Base-by-base conservation (phyloP, 1,140 invertebrate genomes). In the Matsumurasca onukii region DNA sequence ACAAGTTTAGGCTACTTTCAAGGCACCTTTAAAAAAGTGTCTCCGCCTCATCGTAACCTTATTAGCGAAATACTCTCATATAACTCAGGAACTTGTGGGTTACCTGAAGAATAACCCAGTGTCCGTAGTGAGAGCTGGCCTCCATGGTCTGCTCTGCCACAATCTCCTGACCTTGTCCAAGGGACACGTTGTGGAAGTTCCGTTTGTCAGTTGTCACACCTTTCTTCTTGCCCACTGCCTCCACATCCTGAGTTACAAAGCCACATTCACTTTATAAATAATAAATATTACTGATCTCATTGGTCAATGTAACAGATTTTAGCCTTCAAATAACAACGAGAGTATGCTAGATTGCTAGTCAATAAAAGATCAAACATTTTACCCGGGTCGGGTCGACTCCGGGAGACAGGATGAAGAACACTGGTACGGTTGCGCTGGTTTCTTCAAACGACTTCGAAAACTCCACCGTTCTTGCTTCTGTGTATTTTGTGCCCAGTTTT, bases 361-460 rank as follows among this genome's bases (percentile, higher is more conserved):
- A 12, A 12, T 45, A 45, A 45, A 45, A 45, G n/a, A 45, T 12
- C 9, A 9, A 9, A 45, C 39, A 55, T 31, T 62, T 69, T 79
- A 84, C 84, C 77, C 95, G 95, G 0, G 98, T 79, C 0, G 95
- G 95, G 82, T 98, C 93, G 0, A 98, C 95, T 69, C 96, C 96
- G 13, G 95, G 91, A 0, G 95, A 97, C 17, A 98, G 81, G 72
- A 98, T 97, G 78, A 98, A 98, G 81, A 98, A 97, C 51, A 97
- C 86, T 0, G 95, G 94, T 0, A 93, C 97, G 2, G 86, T 86
- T 13, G 90, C 85, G 64, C 88, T 91, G 1, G 90, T 91, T 78
- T 98, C 95, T 78, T 93, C 87, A 76, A 86, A 97, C 0, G 94
- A 94, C 77, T 92, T 92, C 15, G 88, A 85, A 78, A 98, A 92